Percentiles rank a stretch among this genome's conserved stretches.
These are phyloP conservation scores for Chaenogobius annularis DNA, from an alignment of 2,113 vertebrate genomes.

Conservation along the genomic window DNA sequence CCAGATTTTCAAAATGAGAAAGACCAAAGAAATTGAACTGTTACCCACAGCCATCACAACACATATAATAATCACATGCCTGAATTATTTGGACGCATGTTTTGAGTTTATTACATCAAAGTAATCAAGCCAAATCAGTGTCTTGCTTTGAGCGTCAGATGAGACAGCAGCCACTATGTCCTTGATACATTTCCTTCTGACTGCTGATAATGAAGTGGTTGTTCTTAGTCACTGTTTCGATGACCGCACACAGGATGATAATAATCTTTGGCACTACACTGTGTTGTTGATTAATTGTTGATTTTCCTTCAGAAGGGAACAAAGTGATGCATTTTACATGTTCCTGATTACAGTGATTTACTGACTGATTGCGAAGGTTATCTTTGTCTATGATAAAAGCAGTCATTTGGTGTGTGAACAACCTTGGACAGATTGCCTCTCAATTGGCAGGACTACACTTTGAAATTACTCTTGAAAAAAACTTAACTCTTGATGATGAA, in stretches of 20 bases:
- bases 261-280: slow-evolving; percentile 47
- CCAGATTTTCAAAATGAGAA: neutral
- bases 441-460: slow-evolving; percentile 4
- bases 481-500: slow-evolving; percentile 19
- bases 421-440: slow-evolving; percentile 43
- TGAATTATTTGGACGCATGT: neutral
- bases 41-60: neutral
- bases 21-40: neutral
- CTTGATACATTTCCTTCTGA: slow-evolving; percentile 33
- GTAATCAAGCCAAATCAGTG: neutral
- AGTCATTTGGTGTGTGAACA: slow-evolving; percentile 20
- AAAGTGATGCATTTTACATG: slow-evolving; percentile 42
- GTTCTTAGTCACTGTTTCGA: slow-evolving; percentile 36
- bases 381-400: slow-evolving; percentile 28
- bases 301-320: slow-evolving; percentile 53
- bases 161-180: slow-evolving; percentile 10
- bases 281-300: slow-evolving; percentile 59
- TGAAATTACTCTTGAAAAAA: slow-evolving; percentile 15
- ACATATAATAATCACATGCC: neutral
- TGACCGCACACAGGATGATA: slow-evolving; percentile 50
- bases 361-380: slow-evolving; percentile 58
- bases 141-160: slow-evolving; percentile 5
- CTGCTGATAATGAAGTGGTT: slow-evolving; percentile 32
- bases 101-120: neutral
- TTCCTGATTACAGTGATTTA: slow-evolving; percentile 31